Percentiles rank a stretch among this genome's conserved stretches.
phyloP scores from a whole-genome alignment of 2,888 invertebrate species.

The Leptopilina myrica region DNA sequence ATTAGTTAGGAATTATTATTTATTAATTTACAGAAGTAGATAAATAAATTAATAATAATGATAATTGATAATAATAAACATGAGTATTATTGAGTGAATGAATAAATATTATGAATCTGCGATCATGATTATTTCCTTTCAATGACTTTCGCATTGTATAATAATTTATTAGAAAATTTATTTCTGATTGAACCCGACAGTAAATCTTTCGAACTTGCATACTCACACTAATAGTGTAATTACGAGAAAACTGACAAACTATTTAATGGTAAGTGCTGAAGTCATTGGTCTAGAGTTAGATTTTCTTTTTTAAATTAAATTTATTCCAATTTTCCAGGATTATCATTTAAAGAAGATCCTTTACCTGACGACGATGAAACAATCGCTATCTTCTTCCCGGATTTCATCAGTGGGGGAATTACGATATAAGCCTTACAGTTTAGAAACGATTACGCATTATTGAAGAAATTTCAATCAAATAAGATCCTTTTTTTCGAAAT shows the following conservation, averaged over 20 bases:
- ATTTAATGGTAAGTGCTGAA: background rate
- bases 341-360: constrained; percentile 25
- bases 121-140: background rate
- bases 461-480: constrained; percentile 21
- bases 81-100: background rate
- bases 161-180: constrained; percentile 24
- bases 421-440: constrained; percentile 50
- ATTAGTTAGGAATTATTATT: too few relatives aligned
- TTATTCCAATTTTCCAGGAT: constrained; percentile 16
- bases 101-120: background rate
- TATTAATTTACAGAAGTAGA: too few relatives aligned
- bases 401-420: constrained; percentile 42
- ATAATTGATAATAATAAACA: background rate
- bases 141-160: constrained; percentile 2
- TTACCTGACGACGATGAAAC: constrained; percentile 26
- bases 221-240: background rate
- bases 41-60: background rate
- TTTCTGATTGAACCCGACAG: constrained; percentile 20
- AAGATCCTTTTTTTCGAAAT: background rate
- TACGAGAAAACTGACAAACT: constrained; percentile 14
- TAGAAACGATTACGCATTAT: constrained; percentile 40
- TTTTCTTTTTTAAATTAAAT: background rate
- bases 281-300: constrained; percentile 22
- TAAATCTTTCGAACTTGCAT: background rate
- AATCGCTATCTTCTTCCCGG: constrained; percentile 26